These are phyloP conservation scores for Dryas iulia DNA, from an alignment of 1,140 invertebrate species.

Conservation along the genomic window DNA sequence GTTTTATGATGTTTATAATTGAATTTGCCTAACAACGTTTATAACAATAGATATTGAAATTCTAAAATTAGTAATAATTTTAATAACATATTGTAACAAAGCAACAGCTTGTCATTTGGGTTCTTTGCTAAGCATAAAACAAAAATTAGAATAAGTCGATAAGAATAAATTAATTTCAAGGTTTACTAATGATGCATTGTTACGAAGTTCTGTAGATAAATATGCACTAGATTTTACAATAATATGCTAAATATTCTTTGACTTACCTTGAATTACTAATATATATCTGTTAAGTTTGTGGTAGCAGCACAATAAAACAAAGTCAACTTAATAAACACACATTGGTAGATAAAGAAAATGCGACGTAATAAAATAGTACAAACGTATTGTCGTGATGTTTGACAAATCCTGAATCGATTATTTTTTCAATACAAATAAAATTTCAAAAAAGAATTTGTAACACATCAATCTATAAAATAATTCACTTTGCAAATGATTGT, in stretches of 20 bases:
- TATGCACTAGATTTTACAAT: not conserved
- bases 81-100: not conserved
- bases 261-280: not conserved
- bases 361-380: slow-evolving; percentile 66
- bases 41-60: not conserved
- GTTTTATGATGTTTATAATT: not conserved
- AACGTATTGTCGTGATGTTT: slow-evolving; percentile 57
- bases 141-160: slow-evolving; percentile 2
- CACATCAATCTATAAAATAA: slow-evolving; percentile 57
- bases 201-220: not conserved
- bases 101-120: not conserved
- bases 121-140: not conserved
- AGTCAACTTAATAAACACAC: slow-evolving; percentile 49
- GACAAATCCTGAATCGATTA: slow-evolving; percentile 66
- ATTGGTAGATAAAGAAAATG: slow-evolving; percentile 45
- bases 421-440: slow-evolving; percentile 51
- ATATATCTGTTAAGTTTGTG: not conserved
- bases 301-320: slow-evolving; percentile 7
- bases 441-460: slow-evolving; percentile 51
- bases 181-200: slow-evolving; percentile 12
- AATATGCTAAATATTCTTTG: not conserved
- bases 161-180: slow-evolving; percentile 26
- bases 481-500: slow-evolving; percentile 55
- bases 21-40: not conserved
- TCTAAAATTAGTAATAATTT: not conserved